Evolutionary conservation across 2,888 invertebrate genomes (phyloP).

Genomic region (Himalopsyche tibetana): DNA sequence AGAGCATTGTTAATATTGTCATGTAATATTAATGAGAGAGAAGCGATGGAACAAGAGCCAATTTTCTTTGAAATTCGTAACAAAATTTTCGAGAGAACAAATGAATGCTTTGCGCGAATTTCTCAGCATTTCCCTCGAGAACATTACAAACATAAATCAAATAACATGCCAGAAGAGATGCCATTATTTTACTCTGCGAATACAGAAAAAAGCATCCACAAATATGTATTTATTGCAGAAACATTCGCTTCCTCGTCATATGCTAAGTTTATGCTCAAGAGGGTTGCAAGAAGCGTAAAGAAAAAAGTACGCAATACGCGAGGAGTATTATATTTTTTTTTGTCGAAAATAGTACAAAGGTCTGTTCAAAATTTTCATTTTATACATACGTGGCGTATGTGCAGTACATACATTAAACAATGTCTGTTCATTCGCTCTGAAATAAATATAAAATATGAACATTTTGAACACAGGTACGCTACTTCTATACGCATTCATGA

Average conservation of each 20-base stretch:
- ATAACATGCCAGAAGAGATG: slow-evolving; percentile 61
- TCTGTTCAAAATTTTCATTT: too few relatives aligned
- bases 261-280: slow-evolving; percentile 41
- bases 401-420: too few relatives aligned
- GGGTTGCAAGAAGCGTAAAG: slow-evolving; percentile 34
- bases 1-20: slow-evolving; percentile 2
- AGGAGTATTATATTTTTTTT: neutral
- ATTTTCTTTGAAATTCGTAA: slow-evolving; percentile 49
- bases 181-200: slow-evolving; percentile 59
- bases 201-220: slow-evolving; percentile 52
- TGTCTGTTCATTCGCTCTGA: too few relatives aligned
- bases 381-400: too few relatives aligned
- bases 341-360: too few relatives aligned
- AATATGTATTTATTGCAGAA: slow-evolving; percentile 62
- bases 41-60: neutral
- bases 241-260: slow-evolving; percentile 52
- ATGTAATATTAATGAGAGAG: neutral
- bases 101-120: slow-evolving; percentile 56
- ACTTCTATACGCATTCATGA: too few relatives aligned
- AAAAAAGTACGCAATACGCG: slow-evolving; percentile 8
- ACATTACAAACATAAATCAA: slow-evolving; percentile 62
- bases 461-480: too few relatives aligned
- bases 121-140: slow-evolving; percentile 59
- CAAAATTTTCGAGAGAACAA: slow-evolving; percentile 47
- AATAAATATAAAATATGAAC: too few relatives aligned